These are phyloP conservation scores for Plusia festucae DNA, from an alignment of 2,888 invertebrate genomes.

Conservation along the genomic window DNA sequence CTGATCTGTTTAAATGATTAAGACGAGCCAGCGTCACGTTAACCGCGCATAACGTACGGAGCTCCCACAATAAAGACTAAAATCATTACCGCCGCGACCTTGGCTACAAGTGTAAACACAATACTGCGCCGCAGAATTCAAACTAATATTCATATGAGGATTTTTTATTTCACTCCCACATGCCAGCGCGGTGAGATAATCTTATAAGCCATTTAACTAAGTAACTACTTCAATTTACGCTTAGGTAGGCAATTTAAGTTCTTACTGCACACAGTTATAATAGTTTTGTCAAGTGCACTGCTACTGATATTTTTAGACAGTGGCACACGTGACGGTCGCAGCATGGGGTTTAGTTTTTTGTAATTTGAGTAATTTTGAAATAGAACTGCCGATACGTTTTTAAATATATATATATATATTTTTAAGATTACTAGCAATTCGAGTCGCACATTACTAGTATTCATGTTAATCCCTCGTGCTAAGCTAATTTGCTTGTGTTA, in stretches of 20 bases:
- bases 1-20: constrained; percentile 42
- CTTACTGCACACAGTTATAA: constrained; percentile 29
- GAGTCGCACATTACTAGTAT: no score
- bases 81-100: constrained; percentile 56
- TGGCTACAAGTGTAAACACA: constrained; percentile 50
- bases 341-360: constrained; percentile 38
- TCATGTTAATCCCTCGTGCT: no score
- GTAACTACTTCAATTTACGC: constrained; percentile 22
- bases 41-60: constrained; percentile 30
- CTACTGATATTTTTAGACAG: constrained; percentile 56
- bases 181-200: constrained; percentile 59
- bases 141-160: constrained; percentile 48
- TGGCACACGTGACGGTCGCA: constrained; percentile 32
- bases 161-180: constrained; percentile 44
- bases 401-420: not conserved
- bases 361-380: constrained; percentile 36
- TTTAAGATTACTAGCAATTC: no score
- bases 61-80: constrained; percentile 49
- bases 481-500: no score
- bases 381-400: not conserved
- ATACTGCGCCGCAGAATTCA: constrained; percentile 54
- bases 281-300: constrained; percentile 40
- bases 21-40: constrained; percentile 27
- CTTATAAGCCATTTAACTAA: constrained; percentile 21
- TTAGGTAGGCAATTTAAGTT: no score